Conservation (phyloP, 37 sponge, comb jelly and placozoan genomes). For the Chondrilla cf. caribensis region DNA sequence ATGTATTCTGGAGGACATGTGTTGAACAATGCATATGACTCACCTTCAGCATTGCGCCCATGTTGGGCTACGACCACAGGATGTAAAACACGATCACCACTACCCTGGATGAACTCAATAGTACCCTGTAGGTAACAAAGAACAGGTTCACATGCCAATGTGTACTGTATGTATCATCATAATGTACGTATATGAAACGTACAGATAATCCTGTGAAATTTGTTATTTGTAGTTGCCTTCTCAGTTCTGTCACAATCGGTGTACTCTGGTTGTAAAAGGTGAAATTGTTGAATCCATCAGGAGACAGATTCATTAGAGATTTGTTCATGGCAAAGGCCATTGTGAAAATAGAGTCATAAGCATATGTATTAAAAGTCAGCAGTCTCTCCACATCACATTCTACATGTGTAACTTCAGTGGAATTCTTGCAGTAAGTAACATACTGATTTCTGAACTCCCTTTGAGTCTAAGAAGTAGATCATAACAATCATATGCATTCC, state of each 20-base stretch:
- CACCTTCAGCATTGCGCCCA: background rate
- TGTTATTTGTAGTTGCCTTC: background rate
- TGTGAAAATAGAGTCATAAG: background rate
- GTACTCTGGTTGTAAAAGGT: background rate
- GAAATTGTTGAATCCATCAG: background rate
- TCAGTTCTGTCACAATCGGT: background rate
- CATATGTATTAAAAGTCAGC: background rate
- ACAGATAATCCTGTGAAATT: constrained; percentile 13
- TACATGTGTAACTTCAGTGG: background rate
- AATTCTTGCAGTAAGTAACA: background rate
- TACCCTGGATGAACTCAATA: background rate
- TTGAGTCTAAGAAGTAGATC: background rate
- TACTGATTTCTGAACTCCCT: background rate
- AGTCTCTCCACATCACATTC: background rate
- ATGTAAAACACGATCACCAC: background rate
- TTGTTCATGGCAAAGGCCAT: background rate
- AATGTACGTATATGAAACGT: background rate
- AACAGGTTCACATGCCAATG: no score
- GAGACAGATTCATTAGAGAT: background rate
- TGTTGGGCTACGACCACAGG: background rate
- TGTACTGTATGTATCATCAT: no score
- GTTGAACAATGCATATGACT: no score
- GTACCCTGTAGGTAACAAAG: background rate
- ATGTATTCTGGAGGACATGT: no score
- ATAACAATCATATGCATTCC: no score